Conservation (phyloP, 2,888 invertebrate species). For the Ditula angustiorana region DNA sequence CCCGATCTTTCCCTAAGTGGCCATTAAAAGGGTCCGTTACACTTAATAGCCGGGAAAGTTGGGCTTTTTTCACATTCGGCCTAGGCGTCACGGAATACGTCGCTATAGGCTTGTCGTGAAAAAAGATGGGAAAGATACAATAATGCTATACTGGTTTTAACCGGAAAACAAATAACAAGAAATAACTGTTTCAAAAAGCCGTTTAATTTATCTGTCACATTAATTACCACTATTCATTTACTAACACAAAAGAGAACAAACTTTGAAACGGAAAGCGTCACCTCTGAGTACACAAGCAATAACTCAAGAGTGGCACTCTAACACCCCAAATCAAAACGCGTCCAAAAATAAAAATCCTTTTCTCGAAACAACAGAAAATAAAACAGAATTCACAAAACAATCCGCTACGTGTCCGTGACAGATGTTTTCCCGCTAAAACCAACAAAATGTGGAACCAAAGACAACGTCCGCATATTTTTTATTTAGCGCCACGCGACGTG, state of each 20-base stretch:
- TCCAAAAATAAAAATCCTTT: conserved; percentile 19
- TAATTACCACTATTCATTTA: too few species aligned
- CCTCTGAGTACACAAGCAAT: background rate
- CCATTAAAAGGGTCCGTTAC: conserved; percentile 41
- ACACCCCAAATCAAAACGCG: background rate
- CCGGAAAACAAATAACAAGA: background rate
- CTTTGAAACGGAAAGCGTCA: background rate
- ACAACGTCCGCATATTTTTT: conserved; percentile 45
- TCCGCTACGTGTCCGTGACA: conserved; percentile 41
- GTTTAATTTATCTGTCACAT: too few species aligned
- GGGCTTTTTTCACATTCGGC: conserved; percentile 28
- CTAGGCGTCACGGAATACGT: conserved; percentile 14
- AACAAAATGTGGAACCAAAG: conserved; percentile 43
- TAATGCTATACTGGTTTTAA: background rate
- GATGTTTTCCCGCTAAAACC: conserved; percentile 42
- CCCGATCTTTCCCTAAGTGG: conserved; percentile 26
- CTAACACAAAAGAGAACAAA: background rate
- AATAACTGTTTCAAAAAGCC: too few species aligned
- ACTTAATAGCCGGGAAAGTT: conserved; percentile 37
- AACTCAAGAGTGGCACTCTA: background rate
- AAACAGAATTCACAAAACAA: conserved; percentile 34
- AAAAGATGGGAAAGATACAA: background rate
- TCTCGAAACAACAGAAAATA: conserved; percentile 27
- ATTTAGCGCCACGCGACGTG: conserved; percentile 56
- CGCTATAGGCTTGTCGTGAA: background rate